Evolutionary conservation across 1,140 invertebrate species (phyloP).

Genomic region (Belonocnema kinseyi): DNA sequence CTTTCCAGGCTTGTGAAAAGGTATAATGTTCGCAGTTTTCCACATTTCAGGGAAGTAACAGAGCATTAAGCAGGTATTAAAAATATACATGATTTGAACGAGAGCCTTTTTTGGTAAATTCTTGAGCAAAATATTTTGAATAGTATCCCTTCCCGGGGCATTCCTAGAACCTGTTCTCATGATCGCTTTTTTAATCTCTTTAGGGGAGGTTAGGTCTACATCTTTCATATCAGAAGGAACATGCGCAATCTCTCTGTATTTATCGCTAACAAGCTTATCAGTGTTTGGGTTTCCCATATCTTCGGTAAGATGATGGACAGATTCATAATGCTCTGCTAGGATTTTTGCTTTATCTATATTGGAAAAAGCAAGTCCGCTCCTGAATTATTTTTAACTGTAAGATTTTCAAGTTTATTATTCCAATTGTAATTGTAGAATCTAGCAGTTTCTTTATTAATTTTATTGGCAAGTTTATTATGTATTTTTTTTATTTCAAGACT

Average conservation of each 20-base stretch:
- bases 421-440: constrained; percentile 28
- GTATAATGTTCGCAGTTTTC: too few species aligned
- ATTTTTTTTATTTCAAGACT: not conserved
- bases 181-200: not conserved
- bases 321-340: constrained; percentile 24
- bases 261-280: not conserved
- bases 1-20: too few species aligned
- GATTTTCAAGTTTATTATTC: constrained; percentile 12
- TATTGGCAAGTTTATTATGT: constrained; percentile 9
- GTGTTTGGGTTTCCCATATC: constrained; percentile 1
- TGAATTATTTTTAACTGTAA: not conserved
- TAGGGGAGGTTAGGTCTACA: not conserved
- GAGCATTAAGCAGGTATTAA: too few species aligned
- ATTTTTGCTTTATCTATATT: constrained; percentile 27
- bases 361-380: not conserved
- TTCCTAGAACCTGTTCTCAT: too few species aligned
- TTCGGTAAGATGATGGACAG: constrained; percentile 30
- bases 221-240: not conserved
- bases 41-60: not conserved
- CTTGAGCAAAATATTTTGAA: too few species aligned
- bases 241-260: not conserved
- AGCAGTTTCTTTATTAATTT: constrained; percentile 30
- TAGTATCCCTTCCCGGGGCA: too few species aligned
- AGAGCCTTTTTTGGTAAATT: too few species aligned
- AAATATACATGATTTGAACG: too few species aligned